Evolutionary conservation across 2,888 invertebrate genomes (phyloP).

Genomic region (Dryocosmus kuriphilus): DNA sequence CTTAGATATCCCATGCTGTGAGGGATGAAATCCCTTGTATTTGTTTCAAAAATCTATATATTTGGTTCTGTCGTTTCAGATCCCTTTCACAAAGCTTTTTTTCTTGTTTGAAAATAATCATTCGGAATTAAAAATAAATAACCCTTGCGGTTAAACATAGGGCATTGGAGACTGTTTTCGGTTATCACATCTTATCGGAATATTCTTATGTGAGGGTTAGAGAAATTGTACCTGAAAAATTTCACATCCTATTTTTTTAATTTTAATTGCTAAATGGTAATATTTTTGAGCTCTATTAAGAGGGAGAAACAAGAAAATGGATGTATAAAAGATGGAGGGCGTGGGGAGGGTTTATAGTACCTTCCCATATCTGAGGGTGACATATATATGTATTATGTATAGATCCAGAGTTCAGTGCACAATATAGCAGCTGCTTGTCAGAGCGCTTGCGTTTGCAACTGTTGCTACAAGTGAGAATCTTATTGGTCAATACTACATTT

Average conservation of each 20-base stretch:
- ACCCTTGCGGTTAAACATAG: too few relatives aligned
- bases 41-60: too few relatives aligned
- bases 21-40: too few relatives aligned
- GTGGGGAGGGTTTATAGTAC: conserved; percentile 33
- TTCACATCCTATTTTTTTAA: not conserved
- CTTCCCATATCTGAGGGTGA: conserved; percentile 30
- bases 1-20: too few relatives aligned
- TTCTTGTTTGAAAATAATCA: too few relatives aligned
- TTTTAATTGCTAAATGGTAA: not conserved
- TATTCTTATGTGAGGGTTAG: too few relatives aligned
- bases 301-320: conserved; percentile 14
- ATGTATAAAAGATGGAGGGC: conserved; percentile 24
- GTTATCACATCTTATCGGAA: too few relatives aligned
- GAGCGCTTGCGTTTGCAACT: conserved; percentile 72
- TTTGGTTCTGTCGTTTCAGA: too few relatives aligned
- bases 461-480: conserved; percentile 61
- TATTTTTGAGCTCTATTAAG: not conserved
- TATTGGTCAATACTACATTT: conserved; percentile 63
- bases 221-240: too few relatives aligned
- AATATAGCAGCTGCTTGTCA: conserved; percentile 31
- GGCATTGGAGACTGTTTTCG: too few relatives aligned
- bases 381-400: conserved; percentile 30
- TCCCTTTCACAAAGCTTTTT: too few relatives aligned
- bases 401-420: not conserved
- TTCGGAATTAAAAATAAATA: too few relatives aligned